Conservation (phyloP, 2,113 vertebrate genomes). For the Lycaon pictus region DNA sequence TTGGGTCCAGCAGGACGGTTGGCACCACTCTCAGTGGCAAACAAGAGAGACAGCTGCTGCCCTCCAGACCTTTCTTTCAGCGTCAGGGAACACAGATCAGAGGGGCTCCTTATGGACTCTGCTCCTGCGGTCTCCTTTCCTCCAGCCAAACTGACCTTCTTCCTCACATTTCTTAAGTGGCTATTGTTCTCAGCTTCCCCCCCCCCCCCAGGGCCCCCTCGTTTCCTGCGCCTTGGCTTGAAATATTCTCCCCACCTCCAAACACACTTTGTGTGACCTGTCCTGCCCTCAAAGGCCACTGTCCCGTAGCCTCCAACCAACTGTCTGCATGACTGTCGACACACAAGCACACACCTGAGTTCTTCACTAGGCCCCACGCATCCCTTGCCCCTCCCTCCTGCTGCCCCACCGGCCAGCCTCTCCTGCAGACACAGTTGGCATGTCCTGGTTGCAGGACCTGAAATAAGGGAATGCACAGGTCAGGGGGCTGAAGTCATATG, state of each 20-base stretch:
- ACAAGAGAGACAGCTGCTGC: not conserved
- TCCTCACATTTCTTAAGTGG: not conserved
- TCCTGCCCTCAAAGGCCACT: not conserved
- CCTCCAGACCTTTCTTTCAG: not conserved
- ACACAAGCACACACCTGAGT: not conserved
- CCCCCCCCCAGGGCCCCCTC: not conserved
- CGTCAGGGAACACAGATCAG: not conserved
- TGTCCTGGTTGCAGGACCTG: not conserved
- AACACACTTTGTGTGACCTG: not conserved
- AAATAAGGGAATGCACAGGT: too few species aligned
- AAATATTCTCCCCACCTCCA: not conserved
- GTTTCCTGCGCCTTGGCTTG: not conserved
- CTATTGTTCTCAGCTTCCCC: not conserved
- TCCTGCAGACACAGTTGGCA: fast-evolving
- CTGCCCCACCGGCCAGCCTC: not conserved
- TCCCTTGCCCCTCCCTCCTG: not conserved
- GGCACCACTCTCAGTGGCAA: not conserved
- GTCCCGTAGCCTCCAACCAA: fast-evolving
- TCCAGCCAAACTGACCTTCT: not conserved
- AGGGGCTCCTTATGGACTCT: not conserved
- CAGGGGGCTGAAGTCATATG: fast-evolving
- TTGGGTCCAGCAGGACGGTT: too few species aligned
- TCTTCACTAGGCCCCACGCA: too few species aligned
- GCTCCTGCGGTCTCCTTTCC: not conserved
- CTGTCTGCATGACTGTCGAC: not conserved